Percentiles rank a stretch among this genome's conserved stretches.
phyloP scores from a whole-genome alignment of 35 echinoderm and acorn worm species.

The Acanthaster planci region DNA sequence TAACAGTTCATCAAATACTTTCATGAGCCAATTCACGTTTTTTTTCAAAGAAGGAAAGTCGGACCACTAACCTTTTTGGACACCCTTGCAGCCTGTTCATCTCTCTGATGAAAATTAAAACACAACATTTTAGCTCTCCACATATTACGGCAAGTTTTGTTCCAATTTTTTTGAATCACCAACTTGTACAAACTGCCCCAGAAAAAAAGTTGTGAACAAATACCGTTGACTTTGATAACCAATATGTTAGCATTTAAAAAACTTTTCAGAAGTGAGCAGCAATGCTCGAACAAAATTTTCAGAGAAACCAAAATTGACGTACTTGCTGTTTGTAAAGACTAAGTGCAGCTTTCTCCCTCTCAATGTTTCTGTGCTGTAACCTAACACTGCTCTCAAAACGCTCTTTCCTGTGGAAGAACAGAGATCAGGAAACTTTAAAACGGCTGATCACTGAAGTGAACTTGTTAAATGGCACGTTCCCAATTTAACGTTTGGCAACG shows the following conservation, averaged over 20 bases:
- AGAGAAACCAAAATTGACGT: slow-evolving; percentile 2
- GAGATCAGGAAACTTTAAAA: background rate
- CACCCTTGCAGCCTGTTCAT: slow-evolving; percentile 33
- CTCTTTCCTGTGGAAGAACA: slow-evolving; percentile 60
- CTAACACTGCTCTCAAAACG: slow-evolving; percentile 66
- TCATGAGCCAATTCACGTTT: too few species aligned
- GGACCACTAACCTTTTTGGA: slow-evolving; percentile 40
- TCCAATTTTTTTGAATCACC: background rate
- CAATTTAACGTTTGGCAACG: too few species aligned
- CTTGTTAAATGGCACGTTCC: too few species aligned
- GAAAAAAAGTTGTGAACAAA: background rate
- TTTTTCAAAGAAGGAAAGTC: background rate
- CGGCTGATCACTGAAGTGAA: too few species aligned
- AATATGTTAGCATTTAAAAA: too few species aligned
- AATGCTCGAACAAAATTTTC: background rate
- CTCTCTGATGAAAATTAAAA: slow-evolving; percentile 36
- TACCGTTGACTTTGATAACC: too few species aligned
- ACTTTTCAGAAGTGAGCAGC: background rate
- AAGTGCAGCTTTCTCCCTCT: slow-evolving; percentile 45
- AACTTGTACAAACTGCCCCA: background rate
- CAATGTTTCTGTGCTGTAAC: slow-evolving; percentile 45
- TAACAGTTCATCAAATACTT: too few species aligned
- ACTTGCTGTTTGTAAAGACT: slow-evolving; percentile 64
- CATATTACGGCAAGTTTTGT: background rate
- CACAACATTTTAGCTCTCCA: background rate